Base-by-base conservation (phyloP, 1,140 invertebrate species). In the Adelges cooleyi region DNA sequence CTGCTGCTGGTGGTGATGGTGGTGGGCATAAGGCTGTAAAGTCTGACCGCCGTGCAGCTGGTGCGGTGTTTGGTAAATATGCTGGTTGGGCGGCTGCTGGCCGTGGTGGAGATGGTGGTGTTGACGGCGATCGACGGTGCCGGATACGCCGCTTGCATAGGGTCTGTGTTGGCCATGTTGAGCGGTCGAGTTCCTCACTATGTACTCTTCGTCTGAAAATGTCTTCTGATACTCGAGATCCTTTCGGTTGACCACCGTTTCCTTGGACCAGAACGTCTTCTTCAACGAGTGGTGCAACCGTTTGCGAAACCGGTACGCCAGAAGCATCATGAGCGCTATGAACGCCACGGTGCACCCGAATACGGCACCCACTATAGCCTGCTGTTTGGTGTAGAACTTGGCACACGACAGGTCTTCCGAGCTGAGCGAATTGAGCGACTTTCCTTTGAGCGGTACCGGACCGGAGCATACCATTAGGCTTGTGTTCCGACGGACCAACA, bases 171-270 rank as follows among this genome's bases (percentile, higher is more conserved):
- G 73, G 29, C 71, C 70, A 2, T 72, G 73, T 10, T 73, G 75
- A 0, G 72, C 69, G 54, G 73, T 72, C 0, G 75, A 78, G 11
- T 82, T 77, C 15, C 86, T 78, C 15, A 86, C 82, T 72, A 86
- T 87, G 74, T 87, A 88, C 68, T 90, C 88, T 70, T 90, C 88
- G 20, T 88, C 87, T 17, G 86, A 87, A 72, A 87, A 89, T 2
- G 87, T 90, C 75, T 92, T 90, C 72, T 90, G 87, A 72, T 92
- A 92, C 72, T 90, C 88, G 53, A 88, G 84, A 73, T 90, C 87
- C 71, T 90, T 91, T 8, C 86, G 79, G 2, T 83, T 83, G 62
- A 86, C 82, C 17, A 38, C 54, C 3, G 83, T 80, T 6, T 86
- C 81, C 70, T 83, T 83, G 72, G 87, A 89, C 85, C 86, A 89